Conservation (phyloP, 1,140 invertebrate genomes). For the Cyclina sinensis region DNA sequence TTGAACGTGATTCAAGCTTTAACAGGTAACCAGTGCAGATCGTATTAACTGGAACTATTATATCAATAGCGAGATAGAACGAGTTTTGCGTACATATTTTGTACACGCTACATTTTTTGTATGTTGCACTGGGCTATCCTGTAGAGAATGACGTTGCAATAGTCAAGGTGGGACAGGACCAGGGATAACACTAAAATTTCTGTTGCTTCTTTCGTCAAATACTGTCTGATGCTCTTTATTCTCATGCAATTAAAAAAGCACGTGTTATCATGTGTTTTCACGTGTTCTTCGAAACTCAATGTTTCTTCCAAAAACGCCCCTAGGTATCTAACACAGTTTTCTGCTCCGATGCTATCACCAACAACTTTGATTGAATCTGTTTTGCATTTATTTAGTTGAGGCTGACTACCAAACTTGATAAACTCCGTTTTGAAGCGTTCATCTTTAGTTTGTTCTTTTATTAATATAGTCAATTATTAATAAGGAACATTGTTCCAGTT, state of each 20-base stretch:
- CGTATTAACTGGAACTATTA: background rate
- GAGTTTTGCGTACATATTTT: constrained; percentile 55
- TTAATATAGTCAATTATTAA: background rate
- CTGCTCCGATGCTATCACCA: constrained; percentile 8
- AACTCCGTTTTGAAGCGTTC: background rate
- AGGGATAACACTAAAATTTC: constrained; percentile 38
- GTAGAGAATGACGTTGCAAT: constrained; percentile 60
- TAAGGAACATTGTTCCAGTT: constrained; percentile 7
- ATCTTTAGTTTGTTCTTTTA: constrained; percentile 24
- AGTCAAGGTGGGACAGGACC: constrained; percentile 43
- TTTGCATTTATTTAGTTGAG: too few species aligned
- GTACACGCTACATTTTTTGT: constrained; percentile 47
- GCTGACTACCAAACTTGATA: constrained; percentile 33
- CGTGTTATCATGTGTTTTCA: too few species aligned
- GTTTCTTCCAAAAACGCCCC: constrained; percentile 39
- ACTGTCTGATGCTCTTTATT: constrained; percentile 58
- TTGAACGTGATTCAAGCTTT: constrained; percentile 37
- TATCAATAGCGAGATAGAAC: background rate
- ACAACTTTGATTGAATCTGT: too few species aligned
- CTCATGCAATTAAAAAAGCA: constrained; percentile 37
- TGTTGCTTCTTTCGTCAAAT: constrained; percentile 37
- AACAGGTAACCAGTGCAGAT: constrained; percentile 43
- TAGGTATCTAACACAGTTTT: constrained; percentile 31
- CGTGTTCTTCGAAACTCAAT: constrained; percentile 53
- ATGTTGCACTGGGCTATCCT: constrained; percentile 25